These are phyloP conservation scores for Andrena marginata DNA, from an alignment of 2,888 invertebrate genomes.

Conservation along the genomic window DNA sequence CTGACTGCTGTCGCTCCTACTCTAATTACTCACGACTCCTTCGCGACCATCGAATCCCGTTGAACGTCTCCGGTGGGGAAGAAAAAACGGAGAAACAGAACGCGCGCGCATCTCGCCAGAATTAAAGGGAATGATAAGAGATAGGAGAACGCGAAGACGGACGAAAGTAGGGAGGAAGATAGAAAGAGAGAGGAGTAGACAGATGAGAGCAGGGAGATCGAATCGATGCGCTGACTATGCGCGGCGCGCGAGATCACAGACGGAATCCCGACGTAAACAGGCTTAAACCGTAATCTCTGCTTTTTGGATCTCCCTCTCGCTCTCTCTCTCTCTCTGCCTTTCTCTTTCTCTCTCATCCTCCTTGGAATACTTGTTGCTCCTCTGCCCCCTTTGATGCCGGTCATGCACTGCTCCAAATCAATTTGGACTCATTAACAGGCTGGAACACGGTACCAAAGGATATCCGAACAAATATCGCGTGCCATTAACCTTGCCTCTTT, in stretches of 20 bases:
- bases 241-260: constrained; percentile 74
- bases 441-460: constrained; percentile 65
- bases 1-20: too few species aligned
- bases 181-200: neutral
- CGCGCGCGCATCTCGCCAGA: neutral
- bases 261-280: constrained; percentile 75
- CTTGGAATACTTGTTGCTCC: constrained; percentile 69
- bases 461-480: constrained; percentile 66
- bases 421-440: constrained; percentile 71
- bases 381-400: constrained; percentile 67
- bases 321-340: constrained; percentile 51
- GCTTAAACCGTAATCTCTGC: constrained; percentile 74
- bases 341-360: neutral
- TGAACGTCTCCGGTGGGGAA: constrained; percentile 2
- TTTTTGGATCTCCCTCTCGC: constrained; percentile 65
- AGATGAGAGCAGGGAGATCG: constrained; percentile 37
- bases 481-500: constrained; percentile 63
- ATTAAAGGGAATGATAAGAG: constrained; percentile 39
- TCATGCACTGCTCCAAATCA: constrained; percentile 70
- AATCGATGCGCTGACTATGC: constrained; percentile 68
- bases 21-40: too few species aligned
- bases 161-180: constrained; percentile 9
- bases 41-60: neutral
- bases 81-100: neutral
- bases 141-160: constrained; percentile 17